These are phyloP conservation scores for Dromiciops gliroides DNA, from an alignment of 2,113 vertebrate species.

Conservation along the genomic window DNA sequence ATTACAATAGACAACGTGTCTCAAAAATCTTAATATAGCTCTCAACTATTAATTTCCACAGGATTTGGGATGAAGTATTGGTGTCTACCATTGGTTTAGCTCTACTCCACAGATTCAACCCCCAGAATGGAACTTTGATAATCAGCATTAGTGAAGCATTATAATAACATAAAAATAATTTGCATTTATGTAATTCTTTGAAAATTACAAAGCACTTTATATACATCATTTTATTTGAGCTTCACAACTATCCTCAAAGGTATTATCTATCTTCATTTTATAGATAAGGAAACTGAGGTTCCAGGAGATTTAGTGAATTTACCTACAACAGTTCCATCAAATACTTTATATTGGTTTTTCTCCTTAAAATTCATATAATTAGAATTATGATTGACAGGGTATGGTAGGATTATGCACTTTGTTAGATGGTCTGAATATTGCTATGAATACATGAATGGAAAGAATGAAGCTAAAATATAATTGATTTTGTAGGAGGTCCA, in stretches of 20 bases:
- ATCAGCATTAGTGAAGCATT: background rate
- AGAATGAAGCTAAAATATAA: constrained; percentile 86
- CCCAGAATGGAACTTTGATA: background rate
- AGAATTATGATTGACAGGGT: constrained; percentile 85
- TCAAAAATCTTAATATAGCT: background rate
- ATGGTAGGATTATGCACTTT: constrained; percentile 84
- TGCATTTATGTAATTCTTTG: background rate
- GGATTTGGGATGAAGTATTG: background rate
- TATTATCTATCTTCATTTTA: background rate
- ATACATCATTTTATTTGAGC: background rate
- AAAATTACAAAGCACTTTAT: background rate
- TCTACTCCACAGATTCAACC: background rate
- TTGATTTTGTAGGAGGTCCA: constrained; percentile 88
- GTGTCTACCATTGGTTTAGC: background rate
- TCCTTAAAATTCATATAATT: constrained; percentile 81
- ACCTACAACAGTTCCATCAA: constrained; percentile 83
- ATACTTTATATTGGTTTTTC: constrained; percentile 73
- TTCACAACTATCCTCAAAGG: background rate
- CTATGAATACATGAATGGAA: constrained; percentile 86
- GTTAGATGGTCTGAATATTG: constrained; percentile 83
- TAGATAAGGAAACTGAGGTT: background rate
- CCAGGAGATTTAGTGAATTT: background rate
- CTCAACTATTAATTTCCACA: background rate
- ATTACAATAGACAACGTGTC: background rate
- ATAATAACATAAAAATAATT: background rate